A percentile compares a stretch with the other conserved stretches of the same genome.
Conservation (phyloP, 2,113 vertebrate genomes). For the Chitala chitala region DNA sequence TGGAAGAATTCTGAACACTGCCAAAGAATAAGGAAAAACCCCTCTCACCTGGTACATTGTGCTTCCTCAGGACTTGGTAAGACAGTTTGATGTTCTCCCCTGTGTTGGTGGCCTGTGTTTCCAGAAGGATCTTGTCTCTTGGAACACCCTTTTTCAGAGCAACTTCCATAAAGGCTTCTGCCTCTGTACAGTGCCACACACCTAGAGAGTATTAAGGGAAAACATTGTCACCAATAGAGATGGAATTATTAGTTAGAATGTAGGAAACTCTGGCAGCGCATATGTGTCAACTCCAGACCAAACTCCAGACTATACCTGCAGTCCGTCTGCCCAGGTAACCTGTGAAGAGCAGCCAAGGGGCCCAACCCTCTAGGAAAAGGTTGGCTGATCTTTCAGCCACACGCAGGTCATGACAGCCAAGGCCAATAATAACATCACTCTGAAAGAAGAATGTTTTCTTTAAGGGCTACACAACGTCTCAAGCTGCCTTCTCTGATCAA, state of each 20-base stretch:
- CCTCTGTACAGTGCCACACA: slow-evolving; percentile 35
- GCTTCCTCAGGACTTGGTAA: slow-evolving; percentile 33
- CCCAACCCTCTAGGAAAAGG: slow-evolving; percentile 41
- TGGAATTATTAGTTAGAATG: neutral
- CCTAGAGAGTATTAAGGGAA: slow-evolving; percentile 21
- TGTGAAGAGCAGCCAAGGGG: slow-evolving; percentile 42
- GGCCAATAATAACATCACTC: slow-evolving; percentile 43
- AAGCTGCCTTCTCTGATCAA: neutral
- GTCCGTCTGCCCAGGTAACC: slow-evolving; percentile 43
- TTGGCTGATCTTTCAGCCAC: slow-evolving; percentile 41
- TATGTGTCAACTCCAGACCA: neutral
- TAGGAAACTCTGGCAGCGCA: neutral
- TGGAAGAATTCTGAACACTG: too few relatives aligned
- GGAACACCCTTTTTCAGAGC: slow-evolving; percentile 39
- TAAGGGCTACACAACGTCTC: neutral
- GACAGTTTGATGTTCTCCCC: slow-evolving; percentile 45
- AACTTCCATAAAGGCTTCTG: slow-evolving; percentile 38
- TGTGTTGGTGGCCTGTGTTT: slow-evolving; percentile 41
- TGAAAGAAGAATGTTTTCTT: slow-evolving; percentile 12
- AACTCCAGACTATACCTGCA: slow-evolving; percentile 27
- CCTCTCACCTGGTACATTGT: slow-evolving; percentile 30
- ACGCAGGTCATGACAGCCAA: slow-evolving; percentile 42
- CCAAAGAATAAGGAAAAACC: neutral
- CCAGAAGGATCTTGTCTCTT: slow-evolving; percentile 35
- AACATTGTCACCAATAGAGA: neutral